These are phyloP conservation scores for Drosophila repletoides DNA, from an alignment of 1,140 invertebrate genomes.

Conservation along the genomic window DNA sequence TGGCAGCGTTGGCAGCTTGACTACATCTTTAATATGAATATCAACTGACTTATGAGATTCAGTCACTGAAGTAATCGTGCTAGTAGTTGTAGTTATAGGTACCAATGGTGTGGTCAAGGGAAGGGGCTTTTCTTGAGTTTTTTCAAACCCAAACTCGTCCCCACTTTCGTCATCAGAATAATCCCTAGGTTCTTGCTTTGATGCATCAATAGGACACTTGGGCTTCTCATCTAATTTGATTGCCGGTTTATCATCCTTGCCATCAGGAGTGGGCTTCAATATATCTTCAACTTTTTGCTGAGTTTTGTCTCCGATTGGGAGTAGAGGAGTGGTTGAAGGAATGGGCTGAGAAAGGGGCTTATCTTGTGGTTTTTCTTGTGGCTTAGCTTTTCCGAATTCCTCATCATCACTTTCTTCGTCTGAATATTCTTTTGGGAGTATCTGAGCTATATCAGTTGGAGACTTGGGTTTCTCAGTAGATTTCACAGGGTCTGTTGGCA, in stretches of 20 bases:
- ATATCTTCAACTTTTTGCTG: background rate
- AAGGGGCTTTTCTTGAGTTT: too few species aligned
- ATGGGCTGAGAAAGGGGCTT: background rate
- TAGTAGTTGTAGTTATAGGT: background rate
- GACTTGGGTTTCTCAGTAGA: background rate
- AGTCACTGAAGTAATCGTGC: background rate
- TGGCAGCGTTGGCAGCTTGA: background rate
- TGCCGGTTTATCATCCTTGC: background rate
- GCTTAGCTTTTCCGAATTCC: background rate
- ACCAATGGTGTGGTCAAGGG: background rate
- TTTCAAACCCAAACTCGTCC: too few species aligned
- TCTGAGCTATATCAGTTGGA: background rate
- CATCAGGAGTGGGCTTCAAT: background rate
- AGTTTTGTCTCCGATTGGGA: background rate
- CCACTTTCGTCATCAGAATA: too few species aligned
- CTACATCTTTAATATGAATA: background rate
- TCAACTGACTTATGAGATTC: background rate
- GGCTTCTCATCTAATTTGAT: constrained; percentile 10
- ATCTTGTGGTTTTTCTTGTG: background rate
- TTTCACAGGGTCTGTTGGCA: background rate
- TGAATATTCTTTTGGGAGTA: background rate
- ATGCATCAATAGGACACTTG: too few species aligned
- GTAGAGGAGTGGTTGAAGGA: background rate
- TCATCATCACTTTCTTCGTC: constrained; percentile 8
- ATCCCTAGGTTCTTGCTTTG: too few species aligned